phyloP scores from a whole-genome alignment of 2,888 invertebrate species.

The Drosophila mimetica region DNA sequence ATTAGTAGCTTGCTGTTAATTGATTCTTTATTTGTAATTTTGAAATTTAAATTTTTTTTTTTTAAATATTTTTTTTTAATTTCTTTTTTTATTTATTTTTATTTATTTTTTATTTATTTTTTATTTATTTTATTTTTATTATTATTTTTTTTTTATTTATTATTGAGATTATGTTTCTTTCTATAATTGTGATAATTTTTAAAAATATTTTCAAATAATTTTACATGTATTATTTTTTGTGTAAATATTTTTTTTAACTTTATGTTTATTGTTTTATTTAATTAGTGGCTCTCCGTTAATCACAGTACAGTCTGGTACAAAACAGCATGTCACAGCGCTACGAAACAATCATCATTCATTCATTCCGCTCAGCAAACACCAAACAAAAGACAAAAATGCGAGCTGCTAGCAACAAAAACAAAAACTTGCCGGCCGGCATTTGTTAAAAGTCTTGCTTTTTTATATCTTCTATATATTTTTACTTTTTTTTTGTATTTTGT shows the following conservation, averaged over 20 bases:
- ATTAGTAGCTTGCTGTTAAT: too few relatives aligned
- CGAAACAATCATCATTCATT: slow-evolving; percentile 13
- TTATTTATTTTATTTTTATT: not conserved
- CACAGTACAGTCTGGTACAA: slow-evolving; percentile 21
- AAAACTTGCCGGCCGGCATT: slow-evolving; percentile 37
- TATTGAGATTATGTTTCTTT: too few relatives aligned
- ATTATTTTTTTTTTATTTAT: too few relatives aligned
- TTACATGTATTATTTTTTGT: too few relatives aligned
- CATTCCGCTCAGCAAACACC: slow-evolving; percentile 6
- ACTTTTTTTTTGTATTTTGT: slow-evolving; percentile 31
- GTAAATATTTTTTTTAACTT: not conserved
- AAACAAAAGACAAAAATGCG: slow-evolving; percentile 17
- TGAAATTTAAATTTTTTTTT: too few relatives aligned
- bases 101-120: not conserved
- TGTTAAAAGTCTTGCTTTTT: not conserved
- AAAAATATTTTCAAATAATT: too few relatives aligned
- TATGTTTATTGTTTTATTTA: not conserved
- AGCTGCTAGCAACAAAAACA: slow-evolving; percentile 5
- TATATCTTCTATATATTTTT: slow-evolving; percentile 14
- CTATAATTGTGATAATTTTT: not conserved
- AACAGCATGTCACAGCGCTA: not conserved
- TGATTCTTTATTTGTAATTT: too few relatives aligned
- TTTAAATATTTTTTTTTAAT: not conserved
- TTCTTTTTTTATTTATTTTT: not conserved
- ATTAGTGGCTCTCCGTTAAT: slow-evolving; percentile 12